Conservation (phyloP, 2,888 invertebrate species). For the Pedicia rivosa region DNA sequence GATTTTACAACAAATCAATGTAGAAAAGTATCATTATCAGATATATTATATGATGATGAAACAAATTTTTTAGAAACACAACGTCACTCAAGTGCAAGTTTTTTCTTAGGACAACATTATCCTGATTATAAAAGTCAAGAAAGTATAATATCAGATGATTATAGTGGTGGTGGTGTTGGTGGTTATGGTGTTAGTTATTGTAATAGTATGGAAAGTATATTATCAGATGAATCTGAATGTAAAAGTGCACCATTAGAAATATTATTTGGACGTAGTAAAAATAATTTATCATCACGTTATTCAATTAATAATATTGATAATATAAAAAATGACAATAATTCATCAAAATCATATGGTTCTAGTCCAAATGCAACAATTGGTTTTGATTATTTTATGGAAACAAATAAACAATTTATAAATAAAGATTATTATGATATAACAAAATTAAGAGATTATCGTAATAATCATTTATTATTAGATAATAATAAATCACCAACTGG, state of each 20-base stretch:
- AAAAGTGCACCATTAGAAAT: slow-evolving; percentile 64
- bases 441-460: slow-evolving; percentile 5
- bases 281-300: slow-evolving; percentile 18
- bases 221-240: slow-evolving; percentile 67
- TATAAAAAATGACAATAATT: slow-evolving; percentile 34
- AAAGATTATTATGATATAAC: slow-evolving; percentile 7
- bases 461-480: no score
- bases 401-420: slow-evolving; percentile 4
- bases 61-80: slow-evolving; percentile 39
- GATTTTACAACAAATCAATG: slow-evolving; percentile 33
- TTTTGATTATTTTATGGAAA: slow-evolving; percentile 36
- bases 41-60: slow-evolving; percentile 25
- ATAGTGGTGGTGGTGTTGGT: slow-evolving; percentile 37
- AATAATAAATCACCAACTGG: no score
- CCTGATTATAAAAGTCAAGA: slow-evolving; percentile 48
- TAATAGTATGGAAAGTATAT: slow-evolving; percentile 62
- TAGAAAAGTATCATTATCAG: slow-evolving; percentile 41
- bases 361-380: slow-evolving; percentile 42
- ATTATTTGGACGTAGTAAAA: slow-evolving; percentile 39
- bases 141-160: slow-evolving; percentile 59
- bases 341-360: slow-evolving; percentile 45
- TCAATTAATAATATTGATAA: slow-evolving; percentile 29
- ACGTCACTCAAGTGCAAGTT: slow-evolving; percentile 60
- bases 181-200: slow-evolving; percentile 49
- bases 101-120: slow-evolving; percentile 48